These are phyloP conservation scores for Indicator maculatus DNA, from an alignment of 2,113 vertebrate species.

Conservation along the genomic window DNA sequence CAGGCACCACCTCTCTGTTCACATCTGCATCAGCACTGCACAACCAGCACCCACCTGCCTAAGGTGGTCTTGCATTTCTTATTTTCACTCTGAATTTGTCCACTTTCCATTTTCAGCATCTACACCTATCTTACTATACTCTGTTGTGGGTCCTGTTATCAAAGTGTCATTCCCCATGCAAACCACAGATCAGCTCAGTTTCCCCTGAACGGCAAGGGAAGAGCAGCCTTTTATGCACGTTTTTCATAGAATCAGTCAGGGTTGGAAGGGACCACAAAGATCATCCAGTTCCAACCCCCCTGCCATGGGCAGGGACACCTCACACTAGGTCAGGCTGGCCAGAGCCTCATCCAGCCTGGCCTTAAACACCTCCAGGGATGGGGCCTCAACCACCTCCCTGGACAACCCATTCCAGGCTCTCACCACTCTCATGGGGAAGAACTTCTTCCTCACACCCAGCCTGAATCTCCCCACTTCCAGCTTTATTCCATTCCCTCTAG, in stretches of 20 bases:
- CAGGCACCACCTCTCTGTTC: not conserved
- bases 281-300: too few species aligned
- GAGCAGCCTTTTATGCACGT: not conserved
- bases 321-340: too few species aligned
- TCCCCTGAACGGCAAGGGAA: not conserved
- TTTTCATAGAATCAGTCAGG: not conserved
- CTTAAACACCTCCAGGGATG: too few species aligned
- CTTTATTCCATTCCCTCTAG: too few species aligned
- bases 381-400: too few species aligned
- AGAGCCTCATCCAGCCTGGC: too few species aligned
- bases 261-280: too few species aligned
- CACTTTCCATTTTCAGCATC: not conserved
- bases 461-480: too few species aligned
- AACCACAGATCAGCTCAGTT: not conserved
- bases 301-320: too few species aligned
- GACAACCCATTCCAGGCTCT: too few species aligned
- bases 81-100: not conserved
- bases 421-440: too few species aligned
- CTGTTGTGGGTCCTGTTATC: not conserved
- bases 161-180: not conserved
- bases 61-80: accelerated
- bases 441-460: too few species aligned
- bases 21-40: not conserved
- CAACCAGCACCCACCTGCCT: not conserved
- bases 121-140: not conserved